Conservation (phyloP, 2,888 invertebrate species). For the Oxystoma pomonae region DNA sequence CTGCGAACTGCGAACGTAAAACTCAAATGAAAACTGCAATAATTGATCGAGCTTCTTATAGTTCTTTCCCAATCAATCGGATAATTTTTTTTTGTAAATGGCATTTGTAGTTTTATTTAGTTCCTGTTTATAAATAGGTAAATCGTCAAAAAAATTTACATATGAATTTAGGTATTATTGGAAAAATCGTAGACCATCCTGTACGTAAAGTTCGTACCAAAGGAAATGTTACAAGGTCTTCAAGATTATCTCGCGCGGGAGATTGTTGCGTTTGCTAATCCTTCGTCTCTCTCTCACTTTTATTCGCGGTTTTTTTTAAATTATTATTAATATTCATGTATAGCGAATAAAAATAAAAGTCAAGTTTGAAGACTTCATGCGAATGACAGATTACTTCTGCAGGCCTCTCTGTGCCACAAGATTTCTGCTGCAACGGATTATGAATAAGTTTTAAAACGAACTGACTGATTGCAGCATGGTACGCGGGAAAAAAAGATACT, state of each 20-base stretch:
- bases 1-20: too few species aligned
- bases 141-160: too few species aligned
- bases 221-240: constrained; percentile 51
- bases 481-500: too few species aligned
- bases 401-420: constrained; percentile 29
- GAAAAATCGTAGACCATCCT: not conserved
- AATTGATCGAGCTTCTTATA: too few species aligned
- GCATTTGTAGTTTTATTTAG: too few species aligned
- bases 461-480: too few species aligned
- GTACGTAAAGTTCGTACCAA: constrained; percentile 20
- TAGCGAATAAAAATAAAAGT: constrained; percentile 45
- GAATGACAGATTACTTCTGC: constrained; percentile 45
- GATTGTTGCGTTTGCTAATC: constrained; percentile 44
- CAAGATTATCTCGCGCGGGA: constrained; percentile 45
- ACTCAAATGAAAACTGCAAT: too few species aligned
- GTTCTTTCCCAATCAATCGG: too few species aligned
- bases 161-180: too few species aligned
- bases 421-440: constrained; percentile 29
- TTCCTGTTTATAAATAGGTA: too few species aligned
- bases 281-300: constrained; percentile 28
- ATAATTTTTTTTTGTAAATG: too few species aligned
- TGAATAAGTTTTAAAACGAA: too few species aligned
- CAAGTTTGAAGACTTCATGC: constrained; percentile 45
- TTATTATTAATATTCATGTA: constrained; percentile 37
- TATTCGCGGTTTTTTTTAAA: constrained; percentile 26